Percentiles rank a stretch among this genome's conserved stretches.
phyloP scores from a whole-genome alignment of 1,140 invertebrate genomes.

The fruit fly (Drosophila melanogaster) region Release_6_plus_ISO1_MT NC_004354.4:18427001-18427500 shows the following conservation, averaged over 20 bases:
- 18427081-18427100: slow-evolving; percentile 33
- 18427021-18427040: slow-evolving; percentile 21
- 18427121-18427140: slow-evolving; percentile 3
- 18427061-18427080: background rate
- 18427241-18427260: slow-evolving; percentile 35
- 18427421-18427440: slow-evolving; percentile 42
- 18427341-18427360: slow-evolving; percentile 7
- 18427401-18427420: slow-evolving; percentile 24
- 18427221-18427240: slow-evolving; percentile 55
- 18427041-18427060: no score
- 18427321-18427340: background rate
- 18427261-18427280: slow-evolving; percentile 11
- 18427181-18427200: slow-evolving; percentile 1
- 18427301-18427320: no score
- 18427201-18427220: slow-evolving; percentile 54
- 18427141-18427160: slow-evolving; percentile 2
- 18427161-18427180: slow-evolving; percentile 1
- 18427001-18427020: slow-evolving; percentile 60
- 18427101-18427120: slow-evolving; percentile 17
- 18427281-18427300: background rate
- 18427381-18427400: slow-evolving; percentile 26
- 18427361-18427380: slow-evolving; percentile 15
- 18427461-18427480: slow-evolving; percentile 43
- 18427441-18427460: slow-evolving; percentile 15
- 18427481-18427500: slow-evolving; percentile 35